Conservation (phyloP, 2,888 invertebrate species). For the Dryobota labecula region DNA sequence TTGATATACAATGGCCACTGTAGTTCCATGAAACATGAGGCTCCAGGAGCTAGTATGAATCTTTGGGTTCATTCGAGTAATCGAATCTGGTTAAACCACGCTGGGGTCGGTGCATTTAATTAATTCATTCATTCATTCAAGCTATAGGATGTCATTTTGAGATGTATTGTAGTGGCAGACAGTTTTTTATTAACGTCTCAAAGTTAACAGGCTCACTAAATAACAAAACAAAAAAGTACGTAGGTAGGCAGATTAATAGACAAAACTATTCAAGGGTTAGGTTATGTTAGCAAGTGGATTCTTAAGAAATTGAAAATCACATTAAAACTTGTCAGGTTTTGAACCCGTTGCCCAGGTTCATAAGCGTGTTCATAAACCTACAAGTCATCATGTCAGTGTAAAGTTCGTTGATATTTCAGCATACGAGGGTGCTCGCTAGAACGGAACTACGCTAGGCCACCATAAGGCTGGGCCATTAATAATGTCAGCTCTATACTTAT, state of each 20-base stretch:
- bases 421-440: slow-evolving; percentile 46
- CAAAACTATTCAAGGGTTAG: neutral
- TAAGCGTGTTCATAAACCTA: slow-evolving; percentile 1
- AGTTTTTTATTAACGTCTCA: neutral
- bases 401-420: slow-evolving; percentile 48
- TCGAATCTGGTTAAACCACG: too few species aligned
- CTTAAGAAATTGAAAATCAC: neutral
- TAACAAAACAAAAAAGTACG: too few species aligned
- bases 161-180: neutral
- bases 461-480: slow-evolving; percentile 32
- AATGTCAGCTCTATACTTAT: slow-evolving; percentile 34
- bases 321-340: neutral
- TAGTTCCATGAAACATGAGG: too few species aligned
- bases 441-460: slow-evolving; percentile 24
- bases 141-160: too few species aligned
- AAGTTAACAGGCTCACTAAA: neutral
- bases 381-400: slow-evolving; percentile 34
- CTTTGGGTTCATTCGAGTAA: too few species aligned
- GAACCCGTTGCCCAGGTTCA: neutral
- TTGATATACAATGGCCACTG: too few species aligned
- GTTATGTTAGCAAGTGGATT: neutral
- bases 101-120: too few species aligned
- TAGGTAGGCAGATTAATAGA: too few species aligned
- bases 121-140: too few species aligned
- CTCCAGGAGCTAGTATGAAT: too few species aligned